Evolutionary conservation across 2,113 vertebrate species (phyloP).

Genomic region (Capricornis sumatraensis): DNA sequence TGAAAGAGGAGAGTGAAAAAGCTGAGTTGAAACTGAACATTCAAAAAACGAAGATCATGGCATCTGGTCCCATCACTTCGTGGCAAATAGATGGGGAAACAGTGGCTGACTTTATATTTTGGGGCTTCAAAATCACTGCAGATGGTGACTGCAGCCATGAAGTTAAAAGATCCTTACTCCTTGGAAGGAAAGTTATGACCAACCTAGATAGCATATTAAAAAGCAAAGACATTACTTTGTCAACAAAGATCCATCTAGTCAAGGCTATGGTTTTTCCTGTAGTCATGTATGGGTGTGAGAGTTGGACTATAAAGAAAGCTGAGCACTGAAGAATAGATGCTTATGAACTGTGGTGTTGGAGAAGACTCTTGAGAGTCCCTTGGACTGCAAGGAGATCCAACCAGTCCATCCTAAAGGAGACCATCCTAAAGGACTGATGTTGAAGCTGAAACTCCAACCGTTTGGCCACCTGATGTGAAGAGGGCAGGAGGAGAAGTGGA

Average conservation of each 20-base stretch:
- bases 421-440: neutral
- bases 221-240: neutral
- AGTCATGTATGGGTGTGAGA: neutral
- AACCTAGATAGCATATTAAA: neutral
- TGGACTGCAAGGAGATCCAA: neutral
- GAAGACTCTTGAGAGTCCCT: neutral
- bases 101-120: neutral
- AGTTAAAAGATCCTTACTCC: neutral
- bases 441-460: neutral
- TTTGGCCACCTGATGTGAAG: fast-evolving
- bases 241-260: neutral
- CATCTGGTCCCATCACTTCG: neutral
- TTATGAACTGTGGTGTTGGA: neutral
- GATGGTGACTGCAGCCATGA: neutral
- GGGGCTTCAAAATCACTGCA: neutral
- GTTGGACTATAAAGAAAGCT: neutral
- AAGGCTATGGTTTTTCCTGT: neutral
- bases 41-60: neutral
- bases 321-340: fast-evolving
- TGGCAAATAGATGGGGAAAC: neutral
- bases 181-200: neutral
- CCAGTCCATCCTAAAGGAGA: neutral
- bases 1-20: neutral
- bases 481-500: neutral
- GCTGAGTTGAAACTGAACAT: neutral